phyloP scores from a whole-genome alignment of 2,888 invertebrate species.

The Seladonia tumulorum region DNA sequence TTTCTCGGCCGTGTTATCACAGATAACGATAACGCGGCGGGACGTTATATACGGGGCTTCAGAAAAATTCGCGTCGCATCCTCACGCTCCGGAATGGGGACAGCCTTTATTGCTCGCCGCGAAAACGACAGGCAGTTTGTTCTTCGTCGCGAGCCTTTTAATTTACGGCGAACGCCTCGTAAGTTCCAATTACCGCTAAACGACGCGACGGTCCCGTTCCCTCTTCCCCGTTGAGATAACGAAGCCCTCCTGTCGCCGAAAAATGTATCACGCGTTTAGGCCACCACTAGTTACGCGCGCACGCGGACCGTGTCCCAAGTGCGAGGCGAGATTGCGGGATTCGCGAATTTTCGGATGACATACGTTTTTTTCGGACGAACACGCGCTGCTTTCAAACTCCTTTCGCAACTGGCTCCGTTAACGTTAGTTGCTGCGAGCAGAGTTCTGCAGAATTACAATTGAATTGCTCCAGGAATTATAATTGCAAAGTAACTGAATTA shows the following conservation, averaged over 20 bases:
- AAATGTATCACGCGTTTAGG: neutral
- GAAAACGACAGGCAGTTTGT: conserved; percentile 10
- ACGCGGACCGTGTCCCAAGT: neutral
- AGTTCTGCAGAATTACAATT: no score
- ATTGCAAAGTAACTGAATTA: no score
- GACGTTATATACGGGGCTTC: neutral
- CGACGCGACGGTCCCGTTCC: neutral
- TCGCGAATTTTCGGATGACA: neutral
- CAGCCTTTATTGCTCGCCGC: conserved; percentile 3
- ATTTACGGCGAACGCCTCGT: conserved; percentile 2
- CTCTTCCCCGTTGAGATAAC: neutral
- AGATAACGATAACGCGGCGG: conserved; percentile 29
- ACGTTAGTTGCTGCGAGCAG: neutral
- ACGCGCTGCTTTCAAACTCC: neutral
- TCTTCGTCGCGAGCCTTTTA: conserved; percentile 1
- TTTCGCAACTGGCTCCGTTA: neutral
- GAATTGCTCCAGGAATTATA: no score
- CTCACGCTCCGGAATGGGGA: conserved; percentile 14
- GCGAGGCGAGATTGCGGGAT: neutral
- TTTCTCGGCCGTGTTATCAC: conserved; percentile 15
- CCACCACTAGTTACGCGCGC: neutral
- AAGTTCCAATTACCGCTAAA: conserved; percentile 29
- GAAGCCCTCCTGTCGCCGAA: neutral
- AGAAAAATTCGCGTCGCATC: conserved; percentile 15
- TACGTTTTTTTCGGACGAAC: neutral